These are phyloP conservation scores for Dioctria rufipes DNA, from an alignment of 2,888 invertebrate species.

Conservation along the genomic window DNA sequence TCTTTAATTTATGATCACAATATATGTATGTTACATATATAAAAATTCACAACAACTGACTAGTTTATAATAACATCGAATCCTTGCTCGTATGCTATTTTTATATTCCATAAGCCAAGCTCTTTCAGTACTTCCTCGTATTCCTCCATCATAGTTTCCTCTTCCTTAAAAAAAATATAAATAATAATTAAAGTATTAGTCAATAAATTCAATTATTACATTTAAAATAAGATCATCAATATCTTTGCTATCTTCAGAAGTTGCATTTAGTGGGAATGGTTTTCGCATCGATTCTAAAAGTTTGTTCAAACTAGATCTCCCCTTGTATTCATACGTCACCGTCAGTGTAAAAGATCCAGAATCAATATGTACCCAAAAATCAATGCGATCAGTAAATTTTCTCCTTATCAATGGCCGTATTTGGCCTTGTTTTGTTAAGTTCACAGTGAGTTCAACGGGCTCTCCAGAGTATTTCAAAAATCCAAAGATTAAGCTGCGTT, in stretches of 20 bases:
- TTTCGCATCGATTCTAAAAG: neutral
- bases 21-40: neutral
- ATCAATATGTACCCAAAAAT: neutral
- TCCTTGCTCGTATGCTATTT: constrained; percentile 27
- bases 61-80: neutral
- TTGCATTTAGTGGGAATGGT: neutral
- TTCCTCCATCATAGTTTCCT: constrained; percentile 16
- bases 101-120: constrained; percentile 35
- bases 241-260: neutral
- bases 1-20: no score
- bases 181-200: neutral
- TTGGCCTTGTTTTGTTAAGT: neutral
- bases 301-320: neutral
- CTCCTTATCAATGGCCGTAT: neutral
- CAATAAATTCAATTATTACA: neutral
- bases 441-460: neutral
- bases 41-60: neutral
- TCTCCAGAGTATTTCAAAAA: neutral
- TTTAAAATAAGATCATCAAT: neutral
- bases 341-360: neutral
- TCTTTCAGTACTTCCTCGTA: neutral
- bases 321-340: neutral
- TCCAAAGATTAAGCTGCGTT: constrained; percentile 5
- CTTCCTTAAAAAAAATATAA: neutral
- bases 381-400: constrained; percentile 7